Evolutionary conservation across 2,797 vertebrate species (phyloP).

Genomic region (Sebastes matsubarae): DNA sequence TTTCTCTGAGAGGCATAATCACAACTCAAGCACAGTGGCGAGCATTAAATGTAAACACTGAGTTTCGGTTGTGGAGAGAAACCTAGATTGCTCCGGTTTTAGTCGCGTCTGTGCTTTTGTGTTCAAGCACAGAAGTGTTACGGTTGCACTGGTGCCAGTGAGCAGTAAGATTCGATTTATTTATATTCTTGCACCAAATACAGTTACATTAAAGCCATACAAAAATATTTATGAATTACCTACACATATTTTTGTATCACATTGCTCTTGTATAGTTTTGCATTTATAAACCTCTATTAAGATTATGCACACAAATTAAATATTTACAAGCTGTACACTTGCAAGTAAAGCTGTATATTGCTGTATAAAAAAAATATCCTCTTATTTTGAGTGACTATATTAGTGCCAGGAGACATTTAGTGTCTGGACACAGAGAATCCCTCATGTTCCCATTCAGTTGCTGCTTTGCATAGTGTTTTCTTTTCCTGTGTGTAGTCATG

Average conservation of each 20-base stretch:
- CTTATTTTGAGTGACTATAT: conserved; percentile 26
- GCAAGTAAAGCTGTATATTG: conserved; percentile 40
- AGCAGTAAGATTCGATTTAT: conserved; percentile 40
- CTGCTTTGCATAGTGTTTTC: conserved; percentile 64
- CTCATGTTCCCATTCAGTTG: conserved; percentile 32
- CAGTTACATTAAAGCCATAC: conserved; percentile 81
- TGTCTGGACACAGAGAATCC: conserved; percentile 3
- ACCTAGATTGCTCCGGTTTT: conserved; percentile 20
- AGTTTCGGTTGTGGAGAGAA: conserved; percentile 20
- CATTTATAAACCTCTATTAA: conserved; percentile 50
- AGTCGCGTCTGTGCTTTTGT: conserved; percentile 14
- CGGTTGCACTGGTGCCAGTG: conserved; percentile 43
- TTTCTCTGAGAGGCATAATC: conserved; percentile 42
- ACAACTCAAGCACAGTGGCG: conserved; percentile 46
- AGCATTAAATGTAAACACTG: conserved; percentile 33
- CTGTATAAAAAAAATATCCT: not conserved
- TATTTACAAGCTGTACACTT: conserved; percentile 44
- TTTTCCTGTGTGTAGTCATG: conserved; percentile 54
- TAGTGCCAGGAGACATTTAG: conserved; percentile 28
- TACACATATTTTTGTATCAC: conserved; percentile 82
- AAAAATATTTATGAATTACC: conserved; percentile 76
- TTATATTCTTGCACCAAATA: conserved; percentile 78
- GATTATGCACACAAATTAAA: conserved; percentile 60
- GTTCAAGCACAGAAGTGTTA: conserved; percentile 30
- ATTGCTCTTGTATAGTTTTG: conserved; percentile 56